Percentiles rank a stretch among this genome's conserved stretches.
Evolutionary conservation across 2,888 invertebrate species (phyloP).

Genomic region (Dryomyza anilis): DNA sequence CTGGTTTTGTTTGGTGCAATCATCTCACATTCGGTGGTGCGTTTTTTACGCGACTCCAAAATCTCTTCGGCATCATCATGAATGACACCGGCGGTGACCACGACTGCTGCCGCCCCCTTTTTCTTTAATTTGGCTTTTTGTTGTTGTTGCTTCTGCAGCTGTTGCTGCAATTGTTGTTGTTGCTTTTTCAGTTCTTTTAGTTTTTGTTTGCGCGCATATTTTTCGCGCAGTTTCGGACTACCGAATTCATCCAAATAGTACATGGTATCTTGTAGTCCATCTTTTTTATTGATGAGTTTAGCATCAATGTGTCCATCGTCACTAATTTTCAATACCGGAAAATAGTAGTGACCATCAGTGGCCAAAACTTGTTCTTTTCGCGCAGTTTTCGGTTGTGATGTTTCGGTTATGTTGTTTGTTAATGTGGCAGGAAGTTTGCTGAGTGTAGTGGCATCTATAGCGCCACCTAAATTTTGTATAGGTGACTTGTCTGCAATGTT

Average conservation of each 20-base stretch:
- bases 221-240: conserved; percentile 58
- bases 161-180: conserved; percentile 52
- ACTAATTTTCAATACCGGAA: conserved; percentile 51
- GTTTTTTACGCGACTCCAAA: no score
- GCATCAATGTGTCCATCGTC: conserved; percentile 56
- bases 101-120: conserved; percentile 40
- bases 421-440: no score
- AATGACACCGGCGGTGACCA: conserved; percentile 5
- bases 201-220: conserved; percentile 55
- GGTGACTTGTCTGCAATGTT: no score
- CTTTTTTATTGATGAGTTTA: conserved; percentile 59
- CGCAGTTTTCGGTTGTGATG: conserved; percentile 2
- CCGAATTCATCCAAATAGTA: conserved; percentile 61
- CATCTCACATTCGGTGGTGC: conserved; percentile 26
- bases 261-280: conserved; percentile 60
- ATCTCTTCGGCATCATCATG: no score
- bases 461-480: neutral
- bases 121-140: conserved; percentile 35
- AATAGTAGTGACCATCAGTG: conserved; percentile 53
- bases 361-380: conserved; percentile 48
- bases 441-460: neutral
- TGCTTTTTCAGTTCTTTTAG: conserved; percentile 50
- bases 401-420: neutral
- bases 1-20: no score
- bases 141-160: conserved; percentile 45